Evolutionary conservation across 2,888 invertebrate genomes (phyloP).

Genomic region (Iphiclides podalirius): DNA sequence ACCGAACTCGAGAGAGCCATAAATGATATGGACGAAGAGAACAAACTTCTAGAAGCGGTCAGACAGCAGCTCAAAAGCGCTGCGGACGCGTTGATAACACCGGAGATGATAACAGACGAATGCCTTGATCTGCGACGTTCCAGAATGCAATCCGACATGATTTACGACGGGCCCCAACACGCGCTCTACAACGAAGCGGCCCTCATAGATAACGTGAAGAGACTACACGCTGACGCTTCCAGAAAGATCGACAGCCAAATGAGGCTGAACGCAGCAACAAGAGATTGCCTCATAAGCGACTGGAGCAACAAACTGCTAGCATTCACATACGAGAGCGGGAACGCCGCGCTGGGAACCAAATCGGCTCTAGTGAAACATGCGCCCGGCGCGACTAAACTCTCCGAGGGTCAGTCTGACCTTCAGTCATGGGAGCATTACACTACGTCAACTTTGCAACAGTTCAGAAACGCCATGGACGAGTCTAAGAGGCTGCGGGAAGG

Average conservation of each 20-base stretch:
- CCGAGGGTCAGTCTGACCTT: constrained; percentile 90
- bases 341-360: constrained; percentile 85
- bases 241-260: constrained; percentile 85
- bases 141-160: constrained; percentile 86
- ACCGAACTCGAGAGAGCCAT: constrained; percentile 65
- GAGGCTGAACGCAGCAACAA: constrained; percentile 86
- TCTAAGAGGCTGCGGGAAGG: constrained; percentile 86
- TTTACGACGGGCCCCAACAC: constrained; percentile 87
- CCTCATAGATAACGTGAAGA: constrained; percentile 84
- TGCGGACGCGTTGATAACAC: constrained; percentile 57
- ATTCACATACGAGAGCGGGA: constrained; percentile 86
- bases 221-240: constrained; percentile 81
- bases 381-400: constrained; percentile 88
- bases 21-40: constrained; percentile 65
- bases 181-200: constrained; percentile 86
- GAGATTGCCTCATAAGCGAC: constrained; percentile 72
- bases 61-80: constrained; percentile 72
- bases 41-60: constrained; percentile 52
- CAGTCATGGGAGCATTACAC: constrained; percentile 92
- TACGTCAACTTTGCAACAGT: constrained; percentile 85
- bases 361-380: constrained; percentile 86
- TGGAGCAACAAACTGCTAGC: constrained; percentile 94
- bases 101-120: constrained; percentile 80
- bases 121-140: constrained; percentile 84
- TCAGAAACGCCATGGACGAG: constrained; percentile 85